phyloP scores from a whole-genome alignment of 2,113 vertebrate species.

The rabbit (Oryctolagus cuniculus) region mOryCun1.1 NC_091436.1:124399001-124399500 shows the following conservation, averaged over 20 bases:
- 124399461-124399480: not conserved
- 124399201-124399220: not conserved
- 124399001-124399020: not conserved
- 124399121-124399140: not conserved
- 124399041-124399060: not conserved
- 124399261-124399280: not conserved
- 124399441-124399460: not conserved
- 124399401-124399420: not conserved
- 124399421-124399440: not conserved
- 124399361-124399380: not conserved
- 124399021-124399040: not conserved
- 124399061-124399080: too few relatives aligned
- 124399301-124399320: not conserved
- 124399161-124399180: not conserved
- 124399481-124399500: not conserved
- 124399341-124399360: not conserved
- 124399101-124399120: not conserved
- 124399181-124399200: not conserved
- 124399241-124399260: not conserved
- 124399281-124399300: not conserved
- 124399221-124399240: rapidly evolving
- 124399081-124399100: not conserved
- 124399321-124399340: not conserved
- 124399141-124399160: not conserved
- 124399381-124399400: not conserved